Base-by-base conservation (phyloP, 2,888 invertebrate genomes). In the Strigamia maritima region DNA sequence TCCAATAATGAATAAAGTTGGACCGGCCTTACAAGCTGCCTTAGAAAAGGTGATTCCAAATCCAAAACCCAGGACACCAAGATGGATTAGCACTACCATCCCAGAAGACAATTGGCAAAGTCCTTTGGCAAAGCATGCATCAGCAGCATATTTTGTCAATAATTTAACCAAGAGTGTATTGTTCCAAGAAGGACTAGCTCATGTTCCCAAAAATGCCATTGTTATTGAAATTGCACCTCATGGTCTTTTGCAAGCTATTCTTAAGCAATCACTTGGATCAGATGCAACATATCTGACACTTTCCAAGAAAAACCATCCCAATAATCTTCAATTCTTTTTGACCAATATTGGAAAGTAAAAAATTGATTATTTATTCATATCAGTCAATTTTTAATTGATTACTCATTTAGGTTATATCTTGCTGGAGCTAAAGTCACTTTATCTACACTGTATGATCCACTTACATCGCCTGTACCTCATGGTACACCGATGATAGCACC, bases 171-270 rank as follows among this genome's bases (percentile, higher is more conserved):
- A 95, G 78, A 96, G 97, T 14, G 97, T 97, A 78, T 89, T 94
- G 79, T 97, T 96, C 90, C 92, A 96, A 84, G 96, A 95, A 85
- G 97, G 94, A 10, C 85, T 97, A 81, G 88, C 89, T 82, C 91
- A 92, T 85, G 89, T 98, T 74, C 99, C 98, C 19, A 90, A 90
- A 83, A 93, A 94, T 85, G 95, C 98, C 6, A 89, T 98, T 82
- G 90, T 93, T 81, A 90, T 99, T 84, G 98, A 99, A 86, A 91
- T 98, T 83, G 97, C 98, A 14, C 98, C 98, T 19, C 97, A 97
- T 86, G 93, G 94, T 84, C 89, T 98, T 82, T 90, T 99, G 82
- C 97, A 97, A 88, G 94, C 98, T 24, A 93, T 99, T 84, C 89
- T 99, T 38, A 93, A 94, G 85, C 90, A 98, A 83, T 92, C 95